phyloP scores from a whole-genome alignment of 1,140 invertebrate species.

The Oppia nitens region DNA sequence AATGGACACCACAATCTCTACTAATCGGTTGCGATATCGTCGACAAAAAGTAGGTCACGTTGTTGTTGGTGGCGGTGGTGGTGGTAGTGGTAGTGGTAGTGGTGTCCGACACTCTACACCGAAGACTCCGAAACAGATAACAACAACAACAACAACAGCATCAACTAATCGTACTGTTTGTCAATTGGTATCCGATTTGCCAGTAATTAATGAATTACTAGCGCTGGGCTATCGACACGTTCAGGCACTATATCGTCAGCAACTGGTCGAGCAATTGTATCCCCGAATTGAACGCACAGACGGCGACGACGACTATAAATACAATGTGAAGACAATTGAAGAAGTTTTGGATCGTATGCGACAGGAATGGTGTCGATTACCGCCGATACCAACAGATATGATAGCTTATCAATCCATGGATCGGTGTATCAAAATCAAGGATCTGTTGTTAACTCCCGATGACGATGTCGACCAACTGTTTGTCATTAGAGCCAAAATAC shows the following conservation, averaged over 20 bases:
- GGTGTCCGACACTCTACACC: too few species aligned
- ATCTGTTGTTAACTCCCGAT: background rate
- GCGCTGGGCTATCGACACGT: background rate
- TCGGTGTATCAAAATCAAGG: background rate
- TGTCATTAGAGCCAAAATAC: background rate
- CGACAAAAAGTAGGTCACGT: background rate
- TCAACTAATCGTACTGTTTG: too few species aligned
- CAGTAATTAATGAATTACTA: background rate
- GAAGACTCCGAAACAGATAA: background rate
- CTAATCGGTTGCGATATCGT: background rate
- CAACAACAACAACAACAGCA: too few species aligned
- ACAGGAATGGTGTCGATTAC: background rate
- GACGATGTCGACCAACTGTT: background rate
- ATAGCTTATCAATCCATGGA: background rate
- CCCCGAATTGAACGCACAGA: background rate
- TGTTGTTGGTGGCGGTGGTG: too few species aligned
- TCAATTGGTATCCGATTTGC: background rate
- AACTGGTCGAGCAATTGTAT: background rate
- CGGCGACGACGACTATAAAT: background rate
- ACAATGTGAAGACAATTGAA: background rate
- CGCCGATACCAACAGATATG: background rate
- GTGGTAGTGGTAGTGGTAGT: too few species aligned
- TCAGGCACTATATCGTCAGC: background rate
- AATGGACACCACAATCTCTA: background rate
- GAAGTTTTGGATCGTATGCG: background rate